Conservation (phyloP, 2,888 invertebrate species). For the Eutolmus rufibarbis region DNA sequence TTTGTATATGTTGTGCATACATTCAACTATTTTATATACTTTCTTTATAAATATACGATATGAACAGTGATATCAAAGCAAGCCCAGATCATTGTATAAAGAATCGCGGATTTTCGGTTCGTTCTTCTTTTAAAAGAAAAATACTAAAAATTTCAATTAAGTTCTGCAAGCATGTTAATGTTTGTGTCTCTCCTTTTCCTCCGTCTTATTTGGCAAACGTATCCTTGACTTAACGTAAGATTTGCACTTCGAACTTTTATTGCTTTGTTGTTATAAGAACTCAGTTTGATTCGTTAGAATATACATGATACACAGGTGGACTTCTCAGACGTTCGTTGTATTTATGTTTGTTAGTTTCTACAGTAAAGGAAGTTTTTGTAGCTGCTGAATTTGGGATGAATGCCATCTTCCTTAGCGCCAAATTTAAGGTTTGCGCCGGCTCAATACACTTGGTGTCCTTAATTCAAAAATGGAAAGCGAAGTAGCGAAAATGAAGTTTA, state of each 20-base stretch:
- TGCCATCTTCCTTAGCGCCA: background rate
- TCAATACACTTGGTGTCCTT: background rate
- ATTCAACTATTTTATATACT: slow-evolving; percentile 48
- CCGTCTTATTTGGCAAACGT: background rate
- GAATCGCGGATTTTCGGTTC: background rate
- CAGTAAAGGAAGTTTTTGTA: background rate
- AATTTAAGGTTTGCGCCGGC: background rate
- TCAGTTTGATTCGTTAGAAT: background rate
- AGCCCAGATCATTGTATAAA: slow-evolving; percentile 54
- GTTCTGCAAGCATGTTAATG: slow-evolving; percentile 32
- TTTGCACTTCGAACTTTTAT: background rate
- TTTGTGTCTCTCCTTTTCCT: background rate
- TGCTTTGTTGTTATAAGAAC: slow-evolving; percentile 7
- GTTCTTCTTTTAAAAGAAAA: background rate
- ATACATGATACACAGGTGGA: background rate
- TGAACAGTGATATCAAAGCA: slow-evolving; percentile 63
- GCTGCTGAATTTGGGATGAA: background rate
- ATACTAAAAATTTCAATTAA: background rate
- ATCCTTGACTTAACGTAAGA: background rate
- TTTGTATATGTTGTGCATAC: slow-evolving; percentile 43
- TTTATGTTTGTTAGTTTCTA: background rate
- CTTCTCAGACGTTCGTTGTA: slow-evolving; percentile 4
- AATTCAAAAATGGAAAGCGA: background rate
- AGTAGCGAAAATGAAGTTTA: background rate
- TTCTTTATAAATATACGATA: slow-evolving; percentile 61